Evolutionary conservation across 2,797 vertebrate species (phyloP).

Genomic region (Danio kyathit): DNA sequence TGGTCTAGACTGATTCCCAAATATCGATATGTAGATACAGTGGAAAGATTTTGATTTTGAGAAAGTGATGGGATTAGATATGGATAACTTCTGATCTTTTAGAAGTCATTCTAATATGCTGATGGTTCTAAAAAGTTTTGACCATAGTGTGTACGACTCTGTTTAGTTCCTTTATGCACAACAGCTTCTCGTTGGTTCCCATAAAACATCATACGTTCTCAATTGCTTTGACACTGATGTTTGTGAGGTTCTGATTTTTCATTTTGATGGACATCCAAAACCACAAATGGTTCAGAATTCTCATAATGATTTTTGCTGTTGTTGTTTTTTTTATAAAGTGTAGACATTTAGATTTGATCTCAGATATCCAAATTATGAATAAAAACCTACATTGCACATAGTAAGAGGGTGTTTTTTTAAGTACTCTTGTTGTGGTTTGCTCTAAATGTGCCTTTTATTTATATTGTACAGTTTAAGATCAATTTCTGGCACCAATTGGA

Average conservation of each 20-base stretch:
- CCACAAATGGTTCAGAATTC: constrained; percentile 6
- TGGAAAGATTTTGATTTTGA: too few species aligned
- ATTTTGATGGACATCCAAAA: background rate
- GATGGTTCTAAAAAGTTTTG: too few species aligned
- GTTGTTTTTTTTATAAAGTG: background rate
- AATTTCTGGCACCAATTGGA: background rate
- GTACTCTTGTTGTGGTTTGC: background rate
- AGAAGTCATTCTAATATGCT: too few species aligned
- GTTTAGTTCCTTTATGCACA: background rate
- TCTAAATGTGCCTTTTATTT: background rate
- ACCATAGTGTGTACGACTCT: too few species aligned
- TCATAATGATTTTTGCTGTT: background rate
- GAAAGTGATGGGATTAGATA: too few species aligned
- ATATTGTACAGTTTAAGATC: background rate
- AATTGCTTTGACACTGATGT: background rate
- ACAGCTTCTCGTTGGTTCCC: background rate
- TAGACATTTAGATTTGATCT: background rate
- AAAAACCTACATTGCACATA: background rate
- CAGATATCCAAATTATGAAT: background rate
- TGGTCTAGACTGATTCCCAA: too few species aligned
- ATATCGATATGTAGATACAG: too few species aligned
- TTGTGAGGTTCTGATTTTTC: constrained; percentile 3
- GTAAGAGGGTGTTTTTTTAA: background rate
- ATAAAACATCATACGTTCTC: background rate
- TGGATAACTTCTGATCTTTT: too few species aligned